Conservation (phyloP, 2,888 invertebrate species). For the Drosophila vallismaia region DNA sequence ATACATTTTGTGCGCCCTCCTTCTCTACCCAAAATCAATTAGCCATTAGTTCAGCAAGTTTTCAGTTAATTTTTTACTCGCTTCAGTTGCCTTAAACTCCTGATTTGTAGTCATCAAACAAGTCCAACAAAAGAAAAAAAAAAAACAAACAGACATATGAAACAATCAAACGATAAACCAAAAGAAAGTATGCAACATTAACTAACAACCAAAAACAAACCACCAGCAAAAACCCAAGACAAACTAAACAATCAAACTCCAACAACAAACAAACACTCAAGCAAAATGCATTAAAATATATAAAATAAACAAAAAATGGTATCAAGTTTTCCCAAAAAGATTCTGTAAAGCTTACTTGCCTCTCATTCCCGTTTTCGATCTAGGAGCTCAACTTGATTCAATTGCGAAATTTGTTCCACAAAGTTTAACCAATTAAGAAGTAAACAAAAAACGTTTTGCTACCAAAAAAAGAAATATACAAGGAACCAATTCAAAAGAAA, state of each 20-base stretch:
- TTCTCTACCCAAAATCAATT: slow-evolving; percentile 22
- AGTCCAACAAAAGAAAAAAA: slow-evolving; percentile 25
- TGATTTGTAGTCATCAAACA: slow-evolving; percentile 64
- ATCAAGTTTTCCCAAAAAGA: slow-evolving; percentile 84
- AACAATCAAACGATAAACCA: slow-evolving; percentile 63
- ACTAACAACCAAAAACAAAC: slow-evolving; percentile 73
- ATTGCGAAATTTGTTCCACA: slow-evolving; percentile 83
- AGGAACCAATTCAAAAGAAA: slow-evolving; percentile 46
- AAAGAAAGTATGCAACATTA: slow-evolving; percentile 78
- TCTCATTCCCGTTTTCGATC: slow-evolving; percentile 84
- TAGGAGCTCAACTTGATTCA: slow-evolving; percentile 84
- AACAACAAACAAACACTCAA: slow-evolving; percentile 41
- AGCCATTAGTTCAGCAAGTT: slow-evolving; percentile 36
- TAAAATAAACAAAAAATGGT: slow-evolving; percentile 76
- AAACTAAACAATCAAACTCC: slow-evolving; percentile 52
- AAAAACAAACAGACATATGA: slow-evolving; percentile 39
- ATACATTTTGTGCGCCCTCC: slow-evolving; percentile 54
- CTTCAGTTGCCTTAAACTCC: slow-evolving; percentile 41
- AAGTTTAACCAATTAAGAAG: slow-evolving; percentile 56
- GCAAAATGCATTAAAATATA: slow-evolving; percentile 78
- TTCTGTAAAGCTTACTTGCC: slow-evolving; percentile 84
- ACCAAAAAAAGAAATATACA: slow-evolving; percentile 25
- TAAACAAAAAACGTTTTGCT: slow-evolving; percentile 41
- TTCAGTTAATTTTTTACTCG: slow-evolving; percentile 21
- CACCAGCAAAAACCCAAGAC: slow-evolving; percentile 59